A percentile compares a stretch with the other conserved stretches of the same genome.
phyloP scores from a whole-genome alignment of 1,140 invertebrate species.

The Zophobas morio region DNA sequence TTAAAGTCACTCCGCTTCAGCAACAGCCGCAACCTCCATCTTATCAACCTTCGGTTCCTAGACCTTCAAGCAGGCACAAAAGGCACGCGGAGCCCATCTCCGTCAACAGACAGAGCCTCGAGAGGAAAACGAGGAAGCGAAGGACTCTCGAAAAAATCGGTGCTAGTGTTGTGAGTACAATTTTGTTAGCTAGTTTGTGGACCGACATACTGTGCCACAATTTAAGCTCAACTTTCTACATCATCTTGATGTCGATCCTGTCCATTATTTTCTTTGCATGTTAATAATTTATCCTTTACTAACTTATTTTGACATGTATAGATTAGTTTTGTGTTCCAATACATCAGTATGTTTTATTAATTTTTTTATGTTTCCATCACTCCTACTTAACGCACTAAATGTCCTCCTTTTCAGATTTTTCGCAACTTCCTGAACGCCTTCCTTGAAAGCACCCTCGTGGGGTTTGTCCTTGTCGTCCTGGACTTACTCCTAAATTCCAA shows the following conservation, averaged over 20 bases:
- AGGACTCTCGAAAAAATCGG: slow-evolving; percentile 71
- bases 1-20: slow-evolving; percentile 49
- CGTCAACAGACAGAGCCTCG: slow-evolving; percentile 53
- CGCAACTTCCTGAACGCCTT: slow-evolving; percentile 55
- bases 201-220: not conserved
- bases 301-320: slow-evolving; percentile 12
- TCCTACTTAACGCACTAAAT: not conserved
- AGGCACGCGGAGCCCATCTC: slow-evolving; percentile 56
- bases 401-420: slow-evolving; percentile 56
- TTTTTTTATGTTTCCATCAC: not conserved
- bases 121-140: slow-evolving; percentile 70
- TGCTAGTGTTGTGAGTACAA: slow-evolving; percentile 71
- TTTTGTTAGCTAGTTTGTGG: slow-evolving; percentile 34
- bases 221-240: slow-evolving; percentile 12
- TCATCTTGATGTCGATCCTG: not conserved
- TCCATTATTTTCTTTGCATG: slow-evolving; percentile 24
- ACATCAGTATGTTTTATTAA: not conserved
- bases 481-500: slow-evolving; percentile 59
- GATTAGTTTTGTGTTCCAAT: not conserved
- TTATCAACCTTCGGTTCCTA: slow-evolving; percentile 15
- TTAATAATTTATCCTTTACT: slow-evolving; percentile 23
- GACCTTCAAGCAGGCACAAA: slow-evolving; percentile 62
- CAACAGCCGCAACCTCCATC: slow-evolving; percentile 29
- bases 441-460: slow-evolving; percentile 55
- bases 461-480: slow-evolving; percentile 55